These are phyloP conservation scores for Sisor rabdophorus DNA, from an alignment of 2,113 vertebrate species.

Conservation along the genomic window DNA sequence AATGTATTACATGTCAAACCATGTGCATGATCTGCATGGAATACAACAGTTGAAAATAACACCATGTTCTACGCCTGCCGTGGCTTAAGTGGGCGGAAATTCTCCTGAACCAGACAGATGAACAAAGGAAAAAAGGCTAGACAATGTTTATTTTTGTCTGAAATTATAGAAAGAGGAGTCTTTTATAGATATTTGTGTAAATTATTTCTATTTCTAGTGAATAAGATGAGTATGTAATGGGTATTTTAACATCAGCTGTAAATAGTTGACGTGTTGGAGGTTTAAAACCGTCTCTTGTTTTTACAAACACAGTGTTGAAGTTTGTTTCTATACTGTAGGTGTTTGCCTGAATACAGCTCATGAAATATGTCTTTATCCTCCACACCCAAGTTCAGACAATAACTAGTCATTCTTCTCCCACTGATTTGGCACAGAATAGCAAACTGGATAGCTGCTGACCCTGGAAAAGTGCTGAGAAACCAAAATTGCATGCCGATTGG, in stretches of 20 bases:
- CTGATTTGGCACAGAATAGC: constrained; percentile 26
- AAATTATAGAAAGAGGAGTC: not conserved
- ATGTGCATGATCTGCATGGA: not conserved
- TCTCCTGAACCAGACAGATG: not conserved
- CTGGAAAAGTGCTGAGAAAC: constrained; percentile 28
- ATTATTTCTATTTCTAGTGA: not conserved
- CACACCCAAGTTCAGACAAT: constrained; percentile 24
- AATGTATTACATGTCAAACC: not conserved
- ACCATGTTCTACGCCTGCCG: not conserved
- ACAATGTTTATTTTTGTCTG: not conserved
- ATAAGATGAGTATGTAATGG: not conserved
- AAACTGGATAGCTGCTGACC: constrained; percentile 1
- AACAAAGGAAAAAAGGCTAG: not conserved
- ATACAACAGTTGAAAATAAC: not conserved
- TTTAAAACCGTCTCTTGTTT: constrained; percentile 39
- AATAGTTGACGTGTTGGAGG: not conserved
- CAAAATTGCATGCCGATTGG: not conserved
- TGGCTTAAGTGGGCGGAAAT: not conserved
- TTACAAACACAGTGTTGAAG: constrained; percentile 16
- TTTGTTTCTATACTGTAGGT: constrained; percentile 43
- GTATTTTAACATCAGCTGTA: not conserved
- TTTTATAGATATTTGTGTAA: not conserved
- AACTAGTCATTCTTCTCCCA: constrained; percentile 20
- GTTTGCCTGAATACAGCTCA: constrained; percentile 33
- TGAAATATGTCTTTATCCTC: constrained; percentile 46